A percentile compares a stretch with the other conserved stretches of the same genome.
These are phyloP conservation scores for Sarcoramphus papa DNA, from an alignment of 2,797 vertebrate species.

Conservation along the genomic window DNA sequence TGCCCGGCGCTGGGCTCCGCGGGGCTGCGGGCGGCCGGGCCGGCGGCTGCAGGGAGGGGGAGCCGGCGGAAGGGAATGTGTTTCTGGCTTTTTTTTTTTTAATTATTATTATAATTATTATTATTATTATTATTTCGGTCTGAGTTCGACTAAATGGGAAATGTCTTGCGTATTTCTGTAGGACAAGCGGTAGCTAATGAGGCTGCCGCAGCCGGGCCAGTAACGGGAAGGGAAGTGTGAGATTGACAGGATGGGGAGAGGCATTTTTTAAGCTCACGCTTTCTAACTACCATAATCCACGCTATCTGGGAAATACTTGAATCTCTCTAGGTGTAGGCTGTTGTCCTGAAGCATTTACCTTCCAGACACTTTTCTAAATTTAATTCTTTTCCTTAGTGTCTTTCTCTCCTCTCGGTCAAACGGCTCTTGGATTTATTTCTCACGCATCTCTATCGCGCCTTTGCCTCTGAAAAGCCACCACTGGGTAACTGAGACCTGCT, in stretches of 20 bases:
- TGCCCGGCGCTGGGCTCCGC: not conserved
- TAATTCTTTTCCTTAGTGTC: not conserved
- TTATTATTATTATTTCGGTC: not conserved
- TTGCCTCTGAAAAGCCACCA: slow-evolving; percentile 73
- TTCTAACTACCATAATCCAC: slow-evolving; percentile 49
- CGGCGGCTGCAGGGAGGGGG: not conserved
- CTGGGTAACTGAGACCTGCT: slow-evolving; percentile 74
- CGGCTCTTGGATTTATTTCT: slow-evolving; percentile 63
- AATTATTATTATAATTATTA: not conserved
- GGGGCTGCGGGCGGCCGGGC: not conserved
- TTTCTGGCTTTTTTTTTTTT: not conserved
- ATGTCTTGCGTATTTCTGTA: slow-evolving; percentile 20
- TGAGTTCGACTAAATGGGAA: not conserved
- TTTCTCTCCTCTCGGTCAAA: slow-evolving; percentile 33
- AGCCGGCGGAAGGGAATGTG: not conserved
- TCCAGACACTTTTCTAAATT: slow-evolving; percentile 52
- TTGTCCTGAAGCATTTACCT: slow-evolving; percentile 56
- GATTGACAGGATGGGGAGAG: slow-evolving; percentile 14
- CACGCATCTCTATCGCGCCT: slow-evolving; percentile 50
- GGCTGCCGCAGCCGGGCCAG: not conserved
- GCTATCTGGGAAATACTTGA: slow-evolving; percentile 81
- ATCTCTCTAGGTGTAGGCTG: slow-evolving; percentile 65
- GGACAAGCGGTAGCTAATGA: not conserved
- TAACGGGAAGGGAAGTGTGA: not conserved
- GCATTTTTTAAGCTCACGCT: slow-evolving; percentile 30